Evolutionary conservation across 2,797 vertebrate genomes (phyloP).

Genomic region (Sebastes ruberrimus): DNA sequence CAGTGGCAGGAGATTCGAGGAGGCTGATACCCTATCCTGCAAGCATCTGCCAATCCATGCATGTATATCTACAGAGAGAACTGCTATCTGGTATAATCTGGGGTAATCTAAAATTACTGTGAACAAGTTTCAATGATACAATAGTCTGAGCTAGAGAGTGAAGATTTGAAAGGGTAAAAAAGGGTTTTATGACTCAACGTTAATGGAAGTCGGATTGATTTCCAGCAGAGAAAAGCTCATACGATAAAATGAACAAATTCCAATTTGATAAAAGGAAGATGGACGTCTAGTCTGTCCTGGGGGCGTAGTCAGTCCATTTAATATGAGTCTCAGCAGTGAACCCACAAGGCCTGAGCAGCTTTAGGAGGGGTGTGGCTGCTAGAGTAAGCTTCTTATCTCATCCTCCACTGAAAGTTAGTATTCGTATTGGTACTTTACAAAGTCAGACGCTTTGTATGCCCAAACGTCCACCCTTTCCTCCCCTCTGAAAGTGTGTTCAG

Average conservation of each 20-base stretch:
- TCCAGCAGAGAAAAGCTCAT: conserved; percentile 1
- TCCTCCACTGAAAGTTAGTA: not conserved
- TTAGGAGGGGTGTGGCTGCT: not conserved
- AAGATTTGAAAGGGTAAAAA: not conserved
- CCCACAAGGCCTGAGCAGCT: not conserved
- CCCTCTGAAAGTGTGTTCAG: not conserved
- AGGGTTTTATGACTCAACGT: not conserved
- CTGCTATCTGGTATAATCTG: conserved; percentile 16
- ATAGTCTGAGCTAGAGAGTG: not conserved
- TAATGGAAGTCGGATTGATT: not conserved
- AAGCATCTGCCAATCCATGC: conserved; percentile 15
- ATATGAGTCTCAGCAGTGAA: not conserved
- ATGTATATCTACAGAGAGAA: conserved; percentile 2
- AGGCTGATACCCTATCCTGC: conserved; percentile 28
- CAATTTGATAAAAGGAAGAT: not conserved
- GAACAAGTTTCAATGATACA: not conserved
- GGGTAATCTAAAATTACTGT: conserved; percentile 6
- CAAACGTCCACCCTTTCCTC: not conserved
- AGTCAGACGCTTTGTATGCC: not conserved
- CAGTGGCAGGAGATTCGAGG: conserved; percentile 26
- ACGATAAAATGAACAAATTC: not conserved
- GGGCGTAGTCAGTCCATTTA: not conserved
- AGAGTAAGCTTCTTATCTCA: not conserved
- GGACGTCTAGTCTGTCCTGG: not conserved
- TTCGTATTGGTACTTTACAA: not conserved